These are phyloP conservation scores for Chirona hameri DNA, from an alignment of 2,888 invertebrate species.

Conservation along the genomic window DNA sequence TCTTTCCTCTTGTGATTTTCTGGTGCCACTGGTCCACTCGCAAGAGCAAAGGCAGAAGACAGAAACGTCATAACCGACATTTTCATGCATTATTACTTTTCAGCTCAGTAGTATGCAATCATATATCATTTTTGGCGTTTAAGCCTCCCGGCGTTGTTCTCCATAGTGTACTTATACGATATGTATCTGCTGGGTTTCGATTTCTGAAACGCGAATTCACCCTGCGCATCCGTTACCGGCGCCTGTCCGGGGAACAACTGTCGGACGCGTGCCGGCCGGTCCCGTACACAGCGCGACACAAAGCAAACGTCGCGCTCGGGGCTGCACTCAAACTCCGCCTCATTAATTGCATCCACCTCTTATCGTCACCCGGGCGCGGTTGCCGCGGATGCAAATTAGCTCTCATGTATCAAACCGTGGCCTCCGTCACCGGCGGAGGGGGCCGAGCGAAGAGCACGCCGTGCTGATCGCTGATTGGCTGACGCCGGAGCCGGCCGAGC, in stretches of 20 bases:
- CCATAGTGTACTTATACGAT: too few species aligned
- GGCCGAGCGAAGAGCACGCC: background rate
- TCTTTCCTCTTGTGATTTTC: too few species aligned
- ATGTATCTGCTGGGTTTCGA: too few species aligned
- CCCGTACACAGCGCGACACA: background rate
- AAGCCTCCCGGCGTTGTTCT: too few species aligned
- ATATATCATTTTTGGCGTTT: too few species aligned
- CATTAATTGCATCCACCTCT: slow-evolving; percentile 27
- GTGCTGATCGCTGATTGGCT: background rate
- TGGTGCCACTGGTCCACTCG: too few species aligned
- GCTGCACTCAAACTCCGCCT: background rate
- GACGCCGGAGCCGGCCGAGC: background rate
- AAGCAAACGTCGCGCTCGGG: background rate
- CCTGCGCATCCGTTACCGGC: too few species aligned
- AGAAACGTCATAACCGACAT: too few species aligned
- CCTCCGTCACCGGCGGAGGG: background rate
- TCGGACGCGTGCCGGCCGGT: background rate
- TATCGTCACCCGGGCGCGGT: background rate
- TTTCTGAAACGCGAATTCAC: too few species aligned
- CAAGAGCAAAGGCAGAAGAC: too few species aligned
- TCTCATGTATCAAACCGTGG: slow-evolving; percentile 12
- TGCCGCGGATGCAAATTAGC: background rate
- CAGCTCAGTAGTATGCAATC: too few species aligned
- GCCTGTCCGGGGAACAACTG: background rate
- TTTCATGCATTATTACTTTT: too few species aligned